Evolutionary conservation across 2,797 vertebrate species (phyloP).

Genomic region (Oreortyx pictus): DNA sequence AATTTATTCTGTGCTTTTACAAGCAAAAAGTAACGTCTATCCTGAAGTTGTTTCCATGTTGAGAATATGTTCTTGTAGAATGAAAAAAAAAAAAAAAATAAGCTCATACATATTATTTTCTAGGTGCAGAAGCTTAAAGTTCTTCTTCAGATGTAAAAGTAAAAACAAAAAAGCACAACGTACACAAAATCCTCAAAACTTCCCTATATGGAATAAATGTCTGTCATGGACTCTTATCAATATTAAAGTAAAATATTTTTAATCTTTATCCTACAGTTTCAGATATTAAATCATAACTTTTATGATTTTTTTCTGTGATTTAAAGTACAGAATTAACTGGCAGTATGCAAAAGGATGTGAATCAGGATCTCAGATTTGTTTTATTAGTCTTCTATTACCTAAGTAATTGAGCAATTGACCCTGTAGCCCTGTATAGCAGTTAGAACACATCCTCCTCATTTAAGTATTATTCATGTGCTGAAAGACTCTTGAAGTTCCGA

Average conservation of each 20-base stretch:
- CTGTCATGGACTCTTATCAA: background rate
- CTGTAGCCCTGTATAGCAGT: accelerated
- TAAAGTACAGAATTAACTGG: background rate
- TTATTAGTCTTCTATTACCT: background rate
- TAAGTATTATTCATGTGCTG: background rate
- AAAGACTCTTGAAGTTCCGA: background rate
- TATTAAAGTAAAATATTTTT: background rate
- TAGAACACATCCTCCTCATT: background rate
- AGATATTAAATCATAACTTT: background rate
- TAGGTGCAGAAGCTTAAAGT: background rate
- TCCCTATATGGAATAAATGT: background rate
- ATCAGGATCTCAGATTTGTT: background rate
- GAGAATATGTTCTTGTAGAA: background rate
- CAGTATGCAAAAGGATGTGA: background rate
- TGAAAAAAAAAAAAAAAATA: background rate
- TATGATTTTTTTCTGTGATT: background rate
- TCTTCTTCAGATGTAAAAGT: background rate
- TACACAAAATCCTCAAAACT: background rate
- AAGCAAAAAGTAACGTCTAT: background rate
- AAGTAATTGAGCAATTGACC: background rate
- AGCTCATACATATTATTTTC: background rate
- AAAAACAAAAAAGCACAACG: background rate
- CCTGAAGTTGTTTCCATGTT: background rate
- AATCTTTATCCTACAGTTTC: background rate
- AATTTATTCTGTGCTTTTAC: slow-evolving; percentile 19